Evolutionary conservation across 2,797 vertebrate genomes (phyloP).

Genomic region (Sparus aurata): DNA sequence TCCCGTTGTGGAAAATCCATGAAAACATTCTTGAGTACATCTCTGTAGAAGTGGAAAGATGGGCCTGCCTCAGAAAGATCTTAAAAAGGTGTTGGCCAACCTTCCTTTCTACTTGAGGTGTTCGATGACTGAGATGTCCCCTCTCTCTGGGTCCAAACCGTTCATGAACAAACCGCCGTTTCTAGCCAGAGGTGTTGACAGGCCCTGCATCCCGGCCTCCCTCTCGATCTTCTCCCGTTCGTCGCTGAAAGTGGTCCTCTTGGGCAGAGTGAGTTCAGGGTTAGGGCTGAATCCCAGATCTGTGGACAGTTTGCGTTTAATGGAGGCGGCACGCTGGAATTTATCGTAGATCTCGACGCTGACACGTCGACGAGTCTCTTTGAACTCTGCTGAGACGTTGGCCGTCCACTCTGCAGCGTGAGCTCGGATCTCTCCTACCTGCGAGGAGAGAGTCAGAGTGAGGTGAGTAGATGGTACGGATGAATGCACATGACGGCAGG

Average conservation of each 20-base stretch:
- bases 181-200: slow-evolving; percentile 84
- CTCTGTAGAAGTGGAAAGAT: not conserved
- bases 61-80: slow-evolving; percentile 1
- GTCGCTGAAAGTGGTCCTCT: slow-evolving; percentile 89
- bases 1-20: not conserved
- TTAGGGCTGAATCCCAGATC: slow-evolving; percentile 90
- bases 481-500: not conserved
- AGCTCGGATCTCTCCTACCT: slow-evolving; percentile 97
- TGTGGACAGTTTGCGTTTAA: slow-evolving; percentile 95
- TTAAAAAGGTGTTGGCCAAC: not conserved
- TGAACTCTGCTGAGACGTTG: slow-evolving; percentile 96
- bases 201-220: slow-evolving; percentile 71
- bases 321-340: slow-evolving; percentile 95
- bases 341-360: slow-evolving; percentile 98
- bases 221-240: slow-evolving; percentile 84
- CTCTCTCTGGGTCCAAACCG: slow-evolving; percentile 87
- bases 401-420: slow-evolving; percentile 98
- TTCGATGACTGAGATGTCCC: slow-evolving; percentile 91
- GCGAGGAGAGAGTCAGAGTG: not conserved
- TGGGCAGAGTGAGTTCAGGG: slow-evolving; percentile 90
- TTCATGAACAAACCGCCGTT: slow-evolving; percentile 91
- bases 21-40: not conserved
- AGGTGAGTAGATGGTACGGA: not conserved
- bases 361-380: slow-evolving; percentile 94
- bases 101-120: slow-evolving; percentile 87